Evolutionary conservation across 2,888 invertebrate species (phyloP).

Genomic region (Candidula unifasciata): DNA sequence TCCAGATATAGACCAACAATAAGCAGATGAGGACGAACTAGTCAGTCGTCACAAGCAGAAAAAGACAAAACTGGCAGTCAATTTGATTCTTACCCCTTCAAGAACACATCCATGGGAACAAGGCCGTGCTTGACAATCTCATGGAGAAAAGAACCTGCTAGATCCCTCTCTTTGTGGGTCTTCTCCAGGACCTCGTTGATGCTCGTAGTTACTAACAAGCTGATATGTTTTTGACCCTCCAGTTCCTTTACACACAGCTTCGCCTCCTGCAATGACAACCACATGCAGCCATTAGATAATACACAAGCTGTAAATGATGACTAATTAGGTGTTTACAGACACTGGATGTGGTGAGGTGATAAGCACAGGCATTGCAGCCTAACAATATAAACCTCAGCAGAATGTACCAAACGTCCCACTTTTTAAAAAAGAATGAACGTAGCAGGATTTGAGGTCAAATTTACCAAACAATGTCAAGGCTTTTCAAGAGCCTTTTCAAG

Average conservation of each 20-base stretch:
- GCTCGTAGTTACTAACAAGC: constrained; percentile 69
- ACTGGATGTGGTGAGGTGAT: not conserved
- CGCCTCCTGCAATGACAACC: constrained; percentile 70
- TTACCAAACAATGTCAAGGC: too few relatives aligned
- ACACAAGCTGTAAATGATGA: not conserved
- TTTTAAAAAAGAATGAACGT: too few relatives aligned
- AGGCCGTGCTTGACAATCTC: constrained; percentile 80
- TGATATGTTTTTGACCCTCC: constrained; percentile 67
- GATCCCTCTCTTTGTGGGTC: constrained; percentile 74
- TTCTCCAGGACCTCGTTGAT: constrained; percentile 74
- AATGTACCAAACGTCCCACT: too few relatives aligned
- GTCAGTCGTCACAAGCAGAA: too few relatives aligned
- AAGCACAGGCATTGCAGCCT: not conserved
- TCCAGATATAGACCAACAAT: too few relatives aligned
- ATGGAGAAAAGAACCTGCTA: constrained; percentile 80
- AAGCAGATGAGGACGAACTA: too few relatives aligned
- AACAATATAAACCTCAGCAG: too few relatives aligned
- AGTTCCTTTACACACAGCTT: constrained; percentile 74
- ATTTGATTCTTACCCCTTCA: constrained; percentile 78
- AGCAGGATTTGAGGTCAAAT: too few relatives aligned
- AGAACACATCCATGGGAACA: constrained; percentile 80
- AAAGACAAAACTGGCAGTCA: too few relatives aligned
- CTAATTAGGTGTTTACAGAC: too few relatives aligned
- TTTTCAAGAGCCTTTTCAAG: too few relatives aligned
- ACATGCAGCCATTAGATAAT: not conserved